Base-by-base conservation (phyloP, 2,888 invertebrate genomes). In the Hecatera dysodea region DNA sequence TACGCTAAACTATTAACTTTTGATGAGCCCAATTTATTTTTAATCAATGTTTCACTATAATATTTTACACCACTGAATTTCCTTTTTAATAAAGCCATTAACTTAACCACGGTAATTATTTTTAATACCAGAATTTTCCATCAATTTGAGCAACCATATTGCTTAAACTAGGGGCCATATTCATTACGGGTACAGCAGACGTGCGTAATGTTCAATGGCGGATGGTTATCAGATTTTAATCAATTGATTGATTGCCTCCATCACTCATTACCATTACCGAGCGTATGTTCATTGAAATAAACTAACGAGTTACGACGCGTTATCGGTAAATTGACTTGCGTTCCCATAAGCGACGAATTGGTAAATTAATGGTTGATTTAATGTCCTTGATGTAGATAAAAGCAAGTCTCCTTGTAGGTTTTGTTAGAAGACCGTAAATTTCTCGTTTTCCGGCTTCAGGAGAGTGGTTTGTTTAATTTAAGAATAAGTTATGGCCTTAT, bases 221-320 rank as follows among this genome's bases (percentile, higher is more conserved):
- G 62, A 61, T 78, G 72, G 59, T 60, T 56, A 69, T 59, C 65
- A 71, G 66, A 71, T 71, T 80, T 77, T 77, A 80, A 85, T 78
- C 72, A 83, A 67, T 63, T 83, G 83, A 80, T 71, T 81, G 75
- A 75, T 67, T 72, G 57, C 72, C 55, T 29, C 64, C 61, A 82
- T 82, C 67, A 65, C 42, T 82, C 44, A 44, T 44, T 44, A 44
- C 39, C 72, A 78, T 72, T 71, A 67, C 48, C 39, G 15, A 64
- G 55, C 42, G 29, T 62, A 62, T 82, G 61, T 55, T 48, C 61
- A 80, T 67, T 78, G 57, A 65, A 59, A 62, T 62, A 53, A 65
- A 77, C 61, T 69, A 81, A 29, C 36, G 27, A 53, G 56, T 57
- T 80, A 42, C 61, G 22, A 61, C 11, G 61, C 27, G 29, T 29